These are phyloP conservation scores for Bombylius major DNA, from an alignment of 2,888 invertebrate genomes.

Conservation along the genomic window DNA sequence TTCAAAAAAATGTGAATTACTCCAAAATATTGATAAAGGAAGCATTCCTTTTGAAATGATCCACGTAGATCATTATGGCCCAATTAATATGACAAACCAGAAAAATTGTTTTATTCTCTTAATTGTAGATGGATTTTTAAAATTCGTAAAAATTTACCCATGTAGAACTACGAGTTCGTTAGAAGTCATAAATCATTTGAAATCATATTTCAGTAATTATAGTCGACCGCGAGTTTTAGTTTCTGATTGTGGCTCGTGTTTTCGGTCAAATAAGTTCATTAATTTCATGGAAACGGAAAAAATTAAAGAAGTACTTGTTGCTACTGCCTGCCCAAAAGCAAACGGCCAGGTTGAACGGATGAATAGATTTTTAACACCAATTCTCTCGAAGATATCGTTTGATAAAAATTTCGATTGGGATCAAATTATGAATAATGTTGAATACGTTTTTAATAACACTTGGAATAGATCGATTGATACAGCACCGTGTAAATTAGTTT, in stretches of 20 bases:
- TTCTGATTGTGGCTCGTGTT: slow-evolving; percentile 1
- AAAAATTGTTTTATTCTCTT: neutral
- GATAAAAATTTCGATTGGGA: neutral
- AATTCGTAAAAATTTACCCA: slow-evolving; percentile 1
- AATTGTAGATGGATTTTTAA: neutral
- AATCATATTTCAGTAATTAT: neutral
- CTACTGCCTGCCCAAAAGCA: slow-evolving; percentile 1
- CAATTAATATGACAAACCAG: too few species aligned
- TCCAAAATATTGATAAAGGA: too few species aligned
- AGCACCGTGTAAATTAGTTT: too few species aligned
- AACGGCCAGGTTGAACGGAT: slow-evolving; percentile 3
- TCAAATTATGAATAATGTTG: neutral
- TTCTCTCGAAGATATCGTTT: slow-evolving; percentile 1
- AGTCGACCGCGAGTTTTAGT: neutral
- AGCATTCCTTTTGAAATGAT: too few species aligned
- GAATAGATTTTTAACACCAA: slow-evolving; percentile 2
- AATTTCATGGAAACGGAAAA: neutral
- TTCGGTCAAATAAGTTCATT: neutral
- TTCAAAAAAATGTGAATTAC: neutral
- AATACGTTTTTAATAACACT: neutral
- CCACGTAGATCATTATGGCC: too few species aligned
- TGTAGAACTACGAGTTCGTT: neutral
- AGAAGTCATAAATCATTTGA: neutral
- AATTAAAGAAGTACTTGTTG: neutral
- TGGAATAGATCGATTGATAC: too few species aligned